Percentiles rank a stretch among this genome's conserved stretches.
Evolutionary conservation across 1,140 invertebrate species (phyloP).

Genomic region (Eupristina koningsbergeri): DNA sequence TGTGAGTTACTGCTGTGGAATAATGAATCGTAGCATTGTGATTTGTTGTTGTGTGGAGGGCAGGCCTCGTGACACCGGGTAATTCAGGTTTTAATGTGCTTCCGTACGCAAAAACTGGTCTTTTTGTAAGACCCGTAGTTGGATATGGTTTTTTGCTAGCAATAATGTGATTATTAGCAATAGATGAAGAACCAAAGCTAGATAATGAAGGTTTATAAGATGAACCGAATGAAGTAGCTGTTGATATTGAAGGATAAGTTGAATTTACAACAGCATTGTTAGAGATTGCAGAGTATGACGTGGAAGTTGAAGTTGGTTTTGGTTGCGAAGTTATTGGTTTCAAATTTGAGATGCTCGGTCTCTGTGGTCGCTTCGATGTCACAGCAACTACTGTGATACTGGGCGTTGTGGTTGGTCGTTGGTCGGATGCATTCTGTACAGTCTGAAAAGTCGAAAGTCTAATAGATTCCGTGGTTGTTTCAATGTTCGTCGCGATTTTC

Average conservation of each 20-base stretch:
- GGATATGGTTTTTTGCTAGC: constrained; percentile 5
- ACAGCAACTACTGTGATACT: background rate
- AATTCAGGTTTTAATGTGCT: background rate
- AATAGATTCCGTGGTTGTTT: constrained; percentile 62
- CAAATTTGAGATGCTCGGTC: background rate
- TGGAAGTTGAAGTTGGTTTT: constrained; percentile 46
- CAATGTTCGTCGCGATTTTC: constrained; percentile 52
- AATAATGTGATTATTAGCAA: background rate
- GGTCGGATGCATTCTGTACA: constrained; percentile 58
- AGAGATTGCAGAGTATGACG: background rate
- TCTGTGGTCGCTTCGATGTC: constrained; percentile 29
- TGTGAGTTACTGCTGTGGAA: background rate
- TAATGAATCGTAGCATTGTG: background rate
- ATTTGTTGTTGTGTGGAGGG: background rate
- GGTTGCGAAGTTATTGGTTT: constrained; percentile 41
- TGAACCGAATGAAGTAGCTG: background rate
- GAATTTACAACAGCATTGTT: background rate
- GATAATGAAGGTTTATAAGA: background rate
- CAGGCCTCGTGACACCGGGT: background rate
- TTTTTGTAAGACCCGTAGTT: background rate
- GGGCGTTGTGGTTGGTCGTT: constrained; percentile 28
- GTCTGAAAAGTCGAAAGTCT: constrained; percentile 68
- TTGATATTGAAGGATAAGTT: background rate
- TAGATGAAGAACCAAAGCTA: background rate
- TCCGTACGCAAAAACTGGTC: background rate